phyloP scores from a whole-genome alignment of 1,140 invertebrate species.

The Samia ricini region DNA sequence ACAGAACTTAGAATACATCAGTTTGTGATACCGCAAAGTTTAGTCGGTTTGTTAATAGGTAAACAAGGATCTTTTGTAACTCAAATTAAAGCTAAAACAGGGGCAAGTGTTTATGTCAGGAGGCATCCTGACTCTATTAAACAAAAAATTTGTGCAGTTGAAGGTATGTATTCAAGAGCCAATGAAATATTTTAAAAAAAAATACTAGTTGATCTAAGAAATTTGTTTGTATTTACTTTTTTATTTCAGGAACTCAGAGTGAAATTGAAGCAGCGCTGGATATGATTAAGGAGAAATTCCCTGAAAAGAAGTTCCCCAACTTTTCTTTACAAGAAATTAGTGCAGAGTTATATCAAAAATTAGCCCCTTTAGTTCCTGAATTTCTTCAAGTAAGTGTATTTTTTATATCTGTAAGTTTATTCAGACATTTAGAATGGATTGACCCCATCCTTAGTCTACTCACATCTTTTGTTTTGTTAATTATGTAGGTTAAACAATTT shows the following conservation, averaged over 20 bases:
- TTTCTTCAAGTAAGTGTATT: conserved; percentile 80
- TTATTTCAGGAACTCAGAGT: conserved; percentile 80
- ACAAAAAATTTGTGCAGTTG: conserved; percentile 89
- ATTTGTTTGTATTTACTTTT: not conserved
- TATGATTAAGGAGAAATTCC: conserved; percentile 91
- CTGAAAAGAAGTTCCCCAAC: conserved; percentile 86
- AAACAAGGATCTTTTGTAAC: conserved; percentile 89
- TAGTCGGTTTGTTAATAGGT: conserved; percentile 94
- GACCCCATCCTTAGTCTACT: too few relatives aligned
- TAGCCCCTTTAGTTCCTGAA: conserved; percentile 79
- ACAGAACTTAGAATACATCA: conserved; percentile 77
- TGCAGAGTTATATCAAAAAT: conserved; percentile 78
- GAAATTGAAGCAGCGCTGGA: conserved; percentile 89
- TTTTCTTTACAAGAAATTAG: conserved; percentile 88
- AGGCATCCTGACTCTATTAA: conserved; percentile 84
- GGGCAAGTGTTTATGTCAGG: conserved; percentile 87
- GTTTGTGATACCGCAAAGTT: conserved; percentile 87
- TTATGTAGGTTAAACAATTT: too few relatives aligned
- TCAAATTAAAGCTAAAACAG: conserved; percentile 87
- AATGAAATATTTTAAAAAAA: conserved; percentile 4
- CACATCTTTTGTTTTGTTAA: too few relatives aligned
- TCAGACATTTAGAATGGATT: too few relatives aligned
- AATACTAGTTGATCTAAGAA: not conserved
- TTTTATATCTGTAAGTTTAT: conserved; percentile 24
- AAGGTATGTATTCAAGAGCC: conserved; percentile 79